A percentile compares a stretch with the other conserved stretches of the same genome.
Evolutionary conservation across 2,888 invertebrate genomes (phyloP).

Genomic region (Laothoe populi): DNA sequence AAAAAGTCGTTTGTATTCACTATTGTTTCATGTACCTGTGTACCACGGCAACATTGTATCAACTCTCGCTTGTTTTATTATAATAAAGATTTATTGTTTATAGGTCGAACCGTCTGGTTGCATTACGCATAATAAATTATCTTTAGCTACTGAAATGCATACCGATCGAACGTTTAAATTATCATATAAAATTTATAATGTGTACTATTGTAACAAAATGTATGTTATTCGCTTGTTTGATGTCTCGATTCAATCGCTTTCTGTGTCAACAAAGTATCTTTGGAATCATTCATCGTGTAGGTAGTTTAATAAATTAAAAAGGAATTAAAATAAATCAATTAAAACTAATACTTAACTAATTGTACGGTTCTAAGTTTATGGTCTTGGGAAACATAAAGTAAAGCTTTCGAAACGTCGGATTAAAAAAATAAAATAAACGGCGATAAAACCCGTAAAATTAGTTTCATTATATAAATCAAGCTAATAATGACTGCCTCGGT

Average conservation of each 20-base stretch:
- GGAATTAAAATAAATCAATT: background rate
- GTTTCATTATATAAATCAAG: too few relatives aligned
- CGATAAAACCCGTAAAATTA: too few relatives aligned
- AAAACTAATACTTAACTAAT: too few relatives aligned
- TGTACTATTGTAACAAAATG: conserved; percentile 18
- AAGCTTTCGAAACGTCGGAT: too few relatives aligned
- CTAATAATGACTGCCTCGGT: too few relatives aligned
- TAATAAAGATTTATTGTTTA: conserved; percentile 30
- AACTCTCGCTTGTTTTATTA: conserved; percentile 26
- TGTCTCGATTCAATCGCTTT: background rate
- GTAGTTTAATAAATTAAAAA: background rate
- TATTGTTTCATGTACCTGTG: conserved; percentile 28
- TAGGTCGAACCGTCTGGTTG: conserved; percentile 20
- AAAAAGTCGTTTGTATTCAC: conserved; percentile 59
- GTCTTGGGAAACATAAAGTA: too few relatives aligned
- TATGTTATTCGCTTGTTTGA: background rate
- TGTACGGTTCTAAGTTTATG: too few relatives aligned
- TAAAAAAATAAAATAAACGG: too few relatives aligned
- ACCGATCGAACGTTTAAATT: conserved; percentile 9
- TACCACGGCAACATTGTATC: conserved; percentile 23
- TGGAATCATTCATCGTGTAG: background rate
- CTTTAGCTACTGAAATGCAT: conserved; percentile 26
- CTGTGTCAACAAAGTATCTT: conserved; percentile 3
- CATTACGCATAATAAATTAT: conserved; percentile 25
- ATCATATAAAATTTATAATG: conserved; percentile 2